These are phyloP conservation scores for Tromatobia lineatoria DNA, from an alignment of 2,888 invertebrate species.

Conservation along the genomic window DNA sequence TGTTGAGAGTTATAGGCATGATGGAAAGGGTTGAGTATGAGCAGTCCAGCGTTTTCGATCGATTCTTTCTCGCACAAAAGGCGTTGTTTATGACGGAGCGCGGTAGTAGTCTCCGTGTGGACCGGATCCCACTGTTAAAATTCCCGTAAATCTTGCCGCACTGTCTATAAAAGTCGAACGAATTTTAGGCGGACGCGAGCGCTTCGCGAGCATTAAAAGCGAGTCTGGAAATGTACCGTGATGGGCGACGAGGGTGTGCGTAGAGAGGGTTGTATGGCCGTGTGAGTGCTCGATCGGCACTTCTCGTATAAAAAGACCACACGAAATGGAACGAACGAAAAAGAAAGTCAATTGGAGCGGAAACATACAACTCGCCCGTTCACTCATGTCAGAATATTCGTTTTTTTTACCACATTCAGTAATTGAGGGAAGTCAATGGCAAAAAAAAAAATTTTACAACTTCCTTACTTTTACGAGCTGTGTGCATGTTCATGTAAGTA, in stretches of 20 bases:
- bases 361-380: slow-evolving; percentile 12
- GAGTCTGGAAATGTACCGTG: slow-evolving; percentile 68
- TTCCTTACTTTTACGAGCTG: too few species aligned
- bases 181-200: slow-evolving; percentile 71
- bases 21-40: slow-evolving; percentile 53
- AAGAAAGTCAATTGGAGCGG: slow-evolving; percentile 39
- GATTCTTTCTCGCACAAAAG: slow-evolving; percentile 68
- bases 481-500: too few species aligned
- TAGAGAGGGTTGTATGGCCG: slow-evolving; percentile 42
- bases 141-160: slow-evolving; percentile 77
- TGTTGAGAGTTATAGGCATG: slow-evolving; percentile 42
- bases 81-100: slow-evolving; percentile 70
- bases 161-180: slow-evolving; percentile 81
- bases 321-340: neutral
- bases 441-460: too few species aligned
- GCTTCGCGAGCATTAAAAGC: slow-evolving; percentile 65
- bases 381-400: slow-evolving; percentile 8
- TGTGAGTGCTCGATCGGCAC: slow-evolving; percentile 46
- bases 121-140: slow-evolving; percentile 75
- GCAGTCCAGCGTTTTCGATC: slow-evolving; percentile 66
- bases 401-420: neutral
- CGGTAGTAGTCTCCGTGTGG: slow-evolving; percentile 52
- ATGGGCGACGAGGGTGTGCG: slow-evolving; percentile 59
- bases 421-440: neutral
- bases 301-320: slow-evolving; percentile 15